Conservation (phyloP, 2,797 vertebrate species). For the Pangasius djambal region DNA sequence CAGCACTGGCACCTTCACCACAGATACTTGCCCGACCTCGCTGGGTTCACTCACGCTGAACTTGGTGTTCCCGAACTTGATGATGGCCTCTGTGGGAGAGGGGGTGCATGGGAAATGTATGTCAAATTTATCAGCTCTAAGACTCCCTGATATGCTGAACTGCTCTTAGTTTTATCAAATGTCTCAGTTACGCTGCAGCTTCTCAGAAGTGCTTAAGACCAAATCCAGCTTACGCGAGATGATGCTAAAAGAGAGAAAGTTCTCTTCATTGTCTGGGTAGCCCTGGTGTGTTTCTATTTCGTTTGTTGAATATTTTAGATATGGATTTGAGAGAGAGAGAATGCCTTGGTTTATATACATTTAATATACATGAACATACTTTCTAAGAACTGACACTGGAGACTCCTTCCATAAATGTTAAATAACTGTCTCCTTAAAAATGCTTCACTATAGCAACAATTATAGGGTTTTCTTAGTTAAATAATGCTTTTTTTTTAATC, state of each 20-base stretch:
- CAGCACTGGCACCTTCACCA: slow-evolving; percentile 86
- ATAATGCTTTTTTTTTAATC: neutral
- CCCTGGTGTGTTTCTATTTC: neutral
- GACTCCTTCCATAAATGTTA: neutral
- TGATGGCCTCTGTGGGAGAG: slow-evolving; percentile 80
- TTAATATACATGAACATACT: neutral
- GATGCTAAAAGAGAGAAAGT: neutral
- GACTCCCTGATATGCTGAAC: neutral
- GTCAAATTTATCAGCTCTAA: neutral
- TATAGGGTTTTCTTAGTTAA: neutral
- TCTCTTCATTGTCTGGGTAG: neutral
- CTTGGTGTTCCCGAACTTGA: slow-evolving; percentile 89
- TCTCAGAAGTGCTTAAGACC: neutral
- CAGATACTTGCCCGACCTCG: slow-evolving; percentile 77
- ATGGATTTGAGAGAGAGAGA: neutral
- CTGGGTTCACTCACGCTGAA: slow-evolving; percentile 90
- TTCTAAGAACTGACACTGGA: neutral
- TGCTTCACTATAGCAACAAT: neutral
- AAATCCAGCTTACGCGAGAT: neutral
- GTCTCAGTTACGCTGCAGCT: neutral
- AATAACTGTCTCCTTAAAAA: neutral
- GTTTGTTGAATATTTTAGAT: neutral
- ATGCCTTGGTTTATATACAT: neutral
- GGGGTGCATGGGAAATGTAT: neutral
- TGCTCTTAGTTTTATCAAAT: neutral